These are phyloP conservation scores for Lethocerus indicus DNA, from an alignment of 1,140 invertebrate species.

Conservation along the genomic window DNA sequence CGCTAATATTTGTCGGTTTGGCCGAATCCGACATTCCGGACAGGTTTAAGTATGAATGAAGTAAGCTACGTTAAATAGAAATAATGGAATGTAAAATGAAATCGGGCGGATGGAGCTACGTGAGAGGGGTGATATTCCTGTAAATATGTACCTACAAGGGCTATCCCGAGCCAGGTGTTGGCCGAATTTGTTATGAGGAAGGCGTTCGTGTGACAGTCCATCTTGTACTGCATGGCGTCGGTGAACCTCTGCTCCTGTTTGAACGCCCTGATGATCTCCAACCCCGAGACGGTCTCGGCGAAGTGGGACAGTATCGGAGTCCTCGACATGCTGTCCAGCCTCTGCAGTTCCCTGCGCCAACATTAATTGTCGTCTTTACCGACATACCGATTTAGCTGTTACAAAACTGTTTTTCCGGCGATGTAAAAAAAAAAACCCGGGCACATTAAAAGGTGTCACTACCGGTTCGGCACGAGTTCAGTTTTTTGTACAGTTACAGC, in stretches of 20 bases:
- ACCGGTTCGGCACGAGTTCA: no score
- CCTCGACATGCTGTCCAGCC: slow-evolving; percentile 38
- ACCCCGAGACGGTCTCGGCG: slow-evolving; percentile 47
- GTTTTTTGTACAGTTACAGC: no score
- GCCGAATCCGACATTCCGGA: no score
- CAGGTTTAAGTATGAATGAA: no score
- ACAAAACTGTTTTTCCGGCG: neutral
- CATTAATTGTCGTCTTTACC: neutral
- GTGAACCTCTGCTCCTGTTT: slow-evolving; percentile 45
- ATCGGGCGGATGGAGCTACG: no score
- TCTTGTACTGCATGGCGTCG: slow-evolving; percentile 37
- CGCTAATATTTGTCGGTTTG: no score
- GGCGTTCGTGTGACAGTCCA: slow-evolving; percentile 57
- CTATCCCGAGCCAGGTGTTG: slow-evolving; percentile 66
- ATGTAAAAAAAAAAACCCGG: slow-evolving; percentile 11
- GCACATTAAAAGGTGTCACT: no score
- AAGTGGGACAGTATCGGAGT: slow-evolving; percentile 56
- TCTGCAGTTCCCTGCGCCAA: slow-evolving; percentile 43
- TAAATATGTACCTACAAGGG: slow-evolving; percentile 37
- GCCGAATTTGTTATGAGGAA: slow-evolving; percentile 60
- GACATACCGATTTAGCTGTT: neutral
- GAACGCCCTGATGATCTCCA: slow-evolving; percentile 50
- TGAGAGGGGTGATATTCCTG: no score
- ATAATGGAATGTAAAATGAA: no score
- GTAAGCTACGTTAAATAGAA: no score